Conservation (phyloP, 2,888 invertebrate species). For the Nephrotoma appendiculata region DNA sequence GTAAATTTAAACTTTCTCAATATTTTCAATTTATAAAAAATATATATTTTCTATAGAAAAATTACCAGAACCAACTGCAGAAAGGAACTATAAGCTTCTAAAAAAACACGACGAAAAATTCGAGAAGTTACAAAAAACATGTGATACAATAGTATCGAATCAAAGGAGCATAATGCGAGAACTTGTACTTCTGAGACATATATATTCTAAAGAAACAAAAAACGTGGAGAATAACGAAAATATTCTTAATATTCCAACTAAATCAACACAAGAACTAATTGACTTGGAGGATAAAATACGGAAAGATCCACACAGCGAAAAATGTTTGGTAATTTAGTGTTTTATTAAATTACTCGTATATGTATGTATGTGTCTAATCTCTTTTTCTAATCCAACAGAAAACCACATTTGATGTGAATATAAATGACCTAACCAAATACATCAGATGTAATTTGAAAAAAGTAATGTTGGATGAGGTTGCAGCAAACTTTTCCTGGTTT, state of each 20-base stretch:
- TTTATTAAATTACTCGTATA: background rate
- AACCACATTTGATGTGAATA: background rate
- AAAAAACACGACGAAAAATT: too few relatives aligned
- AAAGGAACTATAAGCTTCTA: too few relatives aligned
- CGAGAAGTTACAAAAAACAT: too few relatives aligned
- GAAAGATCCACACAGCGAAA: background rate
- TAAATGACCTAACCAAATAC: background rate
- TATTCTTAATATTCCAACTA: background rate
- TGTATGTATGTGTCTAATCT: background rate
- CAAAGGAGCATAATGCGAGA: too few relatives aligned
- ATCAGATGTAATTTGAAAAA: background rate
- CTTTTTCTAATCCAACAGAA: background rate
- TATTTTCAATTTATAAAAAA: too few relatives aligned
- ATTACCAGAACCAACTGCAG: too few relatives aligned
- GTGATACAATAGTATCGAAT: too few relatives aligned
- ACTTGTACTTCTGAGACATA: too few relatives aligned
- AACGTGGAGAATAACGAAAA: too few relatives aligned
- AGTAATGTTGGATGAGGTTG: background rate
- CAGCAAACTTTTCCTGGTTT: background rate
- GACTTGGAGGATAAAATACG: background rate
- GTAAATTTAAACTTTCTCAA: too few relatives aligned
- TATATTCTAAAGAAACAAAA: too few relatives aligned
- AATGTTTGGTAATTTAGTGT: background rate
- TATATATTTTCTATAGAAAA: too few relatives aligned
- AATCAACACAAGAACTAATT: background rate